phyloP scores from a whole-genome alignment of 2,888 invertebrate genomes.

The Hesperia comma region DNA sequence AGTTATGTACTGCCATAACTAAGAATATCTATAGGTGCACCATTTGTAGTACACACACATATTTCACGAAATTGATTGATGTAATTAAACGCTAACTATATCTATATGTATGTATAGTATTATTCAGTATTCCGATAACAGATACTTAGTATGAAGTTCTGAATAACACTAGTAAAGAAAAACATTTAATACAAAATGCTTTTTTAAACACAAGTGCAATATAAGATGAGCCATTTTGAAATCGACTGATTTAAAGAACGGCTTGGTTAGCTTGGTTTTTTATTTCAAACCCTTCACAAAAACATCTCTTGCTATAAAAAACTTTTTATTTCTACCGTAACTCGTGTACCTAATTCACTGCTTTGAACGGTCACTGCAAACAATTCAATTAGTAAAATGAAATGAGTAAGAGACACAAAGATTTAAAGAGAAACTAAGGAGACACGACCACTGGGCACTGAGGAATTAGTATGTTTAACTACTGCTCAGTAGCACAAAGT shows the following conservation, averaged over 20 bases:
- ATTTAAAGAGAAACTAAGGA: slow-evolving; percentile 25
- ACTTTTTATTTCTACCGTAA: slow-evolving; percentile 25
- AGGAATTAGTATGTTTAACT: slow-evolving; percentile 20
- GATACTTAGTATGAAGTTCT: too few species aligned
- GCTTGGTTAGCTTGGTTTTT: slow-evolving; percentile 8
- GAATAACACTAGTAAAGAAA: too few species aligned
- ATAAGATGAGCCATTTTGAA: not conserved
- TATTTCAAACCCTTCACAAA: slow-evolving; percentile 18
- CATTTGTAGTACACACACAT: too few species aligned
- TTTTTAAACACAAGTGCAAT: not conserved
- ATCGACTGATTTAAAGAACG: slow-evolving; percentile 23
- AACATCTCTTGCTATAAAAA: slow-evolving; percentile 23
- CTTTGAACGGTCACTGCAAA: slow-evolving; percentile 15
- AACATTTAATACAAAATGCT: too few species aligned
- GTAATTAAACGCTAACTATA: too few species aligned
- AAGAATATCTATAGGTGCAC: too few species aligned
- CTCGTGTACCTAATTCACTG: slow-evolving; percentile 10
- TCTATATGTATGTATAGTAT: too few species aligned
- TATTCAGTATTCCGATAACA: too few species aligned
- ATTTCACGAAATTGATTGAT: too few species aligned
- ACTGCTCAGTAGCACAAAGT: not conserved
- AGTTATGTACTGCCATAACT: too few species aligned
- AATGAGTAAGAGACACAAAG: slow-evolving; percentile 20
- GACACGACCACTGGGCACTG: slow-evolving; percentile 5
- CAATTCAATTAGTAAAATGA: slow-evolving; percentile 33